These are phyloP conservation scores for Alethe castanea DNA, from an alignment of 2,113 vertebrate genomes.

Conservation along the genomic window DNA sequence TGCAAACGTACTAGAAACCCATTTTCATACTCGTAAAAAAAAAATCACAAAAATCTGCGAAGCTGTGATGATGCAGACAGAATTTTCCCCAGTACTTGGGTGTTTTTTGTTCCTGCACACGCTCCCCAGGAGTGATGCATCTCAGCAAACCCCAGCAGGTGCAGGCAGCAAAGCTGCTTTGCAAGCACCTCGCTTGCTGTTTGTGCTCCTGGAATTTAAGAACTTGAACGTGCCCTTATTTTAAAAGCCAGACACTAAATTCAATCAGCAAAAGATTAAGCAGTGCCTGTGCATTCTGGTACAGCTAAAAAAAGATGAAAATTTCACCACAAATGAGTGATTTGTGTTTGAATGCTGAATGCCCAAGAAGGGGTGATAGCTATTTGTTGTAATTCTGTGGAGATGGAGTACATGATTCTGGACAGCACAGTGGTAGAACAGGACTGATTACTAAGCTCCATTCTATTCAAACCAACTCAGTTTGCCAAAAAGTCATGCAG, in stretches of 20 bases:
- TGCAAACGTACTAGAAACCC: not conserved
- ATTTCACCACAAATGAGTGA: not conserved
- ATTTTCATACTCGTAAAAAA: not conserved
- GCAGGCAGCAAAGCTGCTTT: not conserved
- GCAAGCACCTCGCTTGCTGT: not conserved
- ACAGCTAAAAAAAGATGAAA: not conserved
- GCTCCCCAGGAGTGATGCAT: not conserved
- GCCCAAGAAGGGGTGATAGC: not conserved
- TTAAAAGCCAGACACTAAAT: not conserved
- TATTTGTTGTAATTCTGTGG: not conserved
- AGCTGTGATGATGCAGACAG: not conserved
- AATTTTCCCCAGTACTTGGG: not conserved
- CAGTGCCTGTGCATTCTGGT: not conserved
- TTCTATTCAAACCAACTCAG: not conserved
- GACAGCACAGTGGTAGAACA: not conserved
- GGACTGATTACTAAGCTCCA: not conserved
- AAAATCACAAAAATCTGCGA: not conserved
- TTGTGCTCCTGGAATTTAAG: not conserved
- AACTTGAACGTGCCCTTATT: not conserved
- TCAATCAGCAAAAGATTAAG: not conserved
- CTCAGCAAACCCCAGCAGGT: not conserved
- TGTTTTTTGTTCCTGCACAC: not conserved
- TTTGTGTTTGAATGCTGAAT: not conserved
- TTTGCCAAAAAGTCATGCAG: not conserved
- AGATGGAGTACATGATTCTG: not conserved